phyloP scores from a whole-genome alignment of 2,888 invertebrate genomes.

The Hemicrepidius hirtus region DNA sequence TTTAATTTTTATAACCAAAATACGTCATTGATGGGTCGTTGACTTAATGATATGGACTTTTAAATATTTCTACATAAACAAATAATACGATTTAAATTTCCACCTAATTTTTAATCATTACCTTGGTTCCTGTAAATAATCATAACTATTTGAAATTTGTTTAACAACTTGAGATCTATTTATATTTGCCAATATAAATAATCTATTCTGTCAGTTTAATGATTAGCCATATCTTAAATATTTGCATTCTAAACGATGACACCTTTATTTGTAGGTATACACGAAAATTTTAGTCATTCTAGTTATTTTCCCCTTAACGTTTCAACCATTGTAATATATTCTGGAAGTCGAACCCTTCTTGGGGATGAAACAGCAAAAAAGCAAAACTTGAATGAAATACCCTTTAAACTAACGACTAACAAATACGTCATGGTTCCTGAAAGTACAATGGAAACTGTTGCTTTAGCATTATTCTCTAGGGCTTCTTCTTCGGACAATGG shows the following conservation, averaged over 20 bases:
- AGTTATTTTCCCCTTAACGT: slow-evolving; percentile 18
- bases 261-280: slow-evolving; percentile 36
- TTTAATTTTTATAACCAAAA: slow-evolving; percentile 43
- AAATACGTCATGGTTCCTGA: slow-evolving; percentile 36
- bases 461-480: slow-evolving; percentile 21
- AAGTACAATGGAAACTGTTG: slow-evolving; percentile 32
- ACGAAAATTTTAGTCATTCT: slow-evolving; percentile 2
- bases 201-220: slow-evolving; percentile 22
- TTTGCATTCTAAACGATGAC: slow-evolving; percentile 35
- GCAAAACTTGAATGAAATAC: slow-evolving; percentile 41
- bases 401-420: slow-evolving; percentile 41
- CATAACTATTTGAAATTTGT: background rate
- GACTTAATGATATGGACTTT: slow-evolving; percentile 45
- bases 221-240: slow-evolving; percentile 39
- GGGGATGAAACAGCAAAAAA: slow-evolving; percentile 24
- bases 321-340: slow-evolving; percentile 4
- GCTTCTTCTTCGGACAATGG: slow-evolving; percentile 17
- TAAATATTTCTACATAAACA: slow-evolving; percentile 38
- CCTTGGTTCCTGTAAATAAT: background rate
- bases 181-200: slow-evolving; percentile 29
- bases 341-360: slow-evolving; percentile 18
- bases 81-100: slow-evolving; percentile 36
- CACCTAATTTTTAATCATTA: slow-evolving; percentile 12
- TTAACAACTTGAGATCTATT: slow-evolving; percentile 9
- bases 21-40: slow-evolving; percentile 44